These are phyloP conservation scores for Protula sp. DNA, from an alignment of 2,888 invertebrate genomes.

Conservation along the genomic window DNA sequence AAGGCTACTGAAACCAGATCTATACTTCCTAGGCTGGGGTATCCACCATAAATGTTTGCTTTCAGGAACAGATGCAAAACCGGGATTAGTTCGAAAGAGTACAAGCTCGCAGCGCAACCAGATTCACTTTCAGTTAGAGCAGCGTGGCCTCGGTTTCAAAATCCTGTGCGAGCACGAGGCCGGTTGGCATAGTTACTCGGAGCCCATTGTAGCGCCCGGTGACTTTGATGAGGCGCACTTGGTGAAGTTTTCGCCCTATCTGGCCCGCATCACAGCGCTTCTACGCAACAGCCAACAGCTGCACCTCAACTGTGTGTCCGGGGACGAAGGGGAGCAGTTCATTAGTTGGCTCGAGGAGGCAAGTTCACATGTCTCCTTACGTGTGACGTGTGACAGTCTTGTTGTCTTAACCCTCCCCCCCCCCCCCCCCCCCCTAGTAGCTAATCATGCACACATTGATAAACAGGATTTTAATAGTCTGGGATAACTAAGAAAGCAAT, in stretches of 20 bases:
- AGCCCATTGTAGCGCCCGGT: slow-evolving; percentile 25
- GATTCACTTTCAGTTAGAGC: not conserved
- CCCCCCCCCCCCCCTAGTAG: too few species aligned
- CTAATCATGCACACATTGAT: too few species aligned
- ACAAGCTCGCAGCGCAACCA: not conserved
- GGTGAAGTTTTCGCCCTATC: slow-evolving; percentile 32
- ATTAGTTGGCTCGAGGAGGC: slow-evolving; percentile 40
- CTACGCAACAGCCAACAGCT: slow-evolving; percentile 31
- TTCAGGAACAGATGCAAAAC: not conserved
- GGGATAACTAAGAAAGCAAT: too few species aligned
- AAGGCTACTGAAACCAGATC: not conserved
- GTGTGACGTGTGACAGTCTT: too few species aligned
- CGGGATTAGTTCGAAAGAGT: not conserved
- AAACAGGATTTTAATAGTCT: too few species aligned
- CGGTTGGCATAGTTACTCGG: slow-evolving; percentile 38
- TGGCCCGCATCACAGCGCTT: slow-evolving; percentile 35
- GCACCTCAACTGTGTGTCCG: slow-evolving; percentile 28
- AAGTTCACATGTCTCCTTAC: too few species aligned
- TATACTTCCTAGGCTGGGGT: not conserved
- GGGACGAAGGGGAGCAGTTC: slow-evolving; percentile 28
- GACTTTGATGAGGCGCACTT: slow-evolving; percentile 14
- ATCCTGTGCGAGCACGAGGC: slow-evolving; percentile 42
- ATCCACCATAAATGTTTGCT: not conserved
- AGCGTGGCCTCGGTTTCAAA: slow-evolving; percentile 26
- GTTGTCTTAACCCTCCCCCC: too few species aligned